phyloP scores from a whole-genome alignment of 2,888 invertebrate genomes.

The Acronicta aceris region DNA sequence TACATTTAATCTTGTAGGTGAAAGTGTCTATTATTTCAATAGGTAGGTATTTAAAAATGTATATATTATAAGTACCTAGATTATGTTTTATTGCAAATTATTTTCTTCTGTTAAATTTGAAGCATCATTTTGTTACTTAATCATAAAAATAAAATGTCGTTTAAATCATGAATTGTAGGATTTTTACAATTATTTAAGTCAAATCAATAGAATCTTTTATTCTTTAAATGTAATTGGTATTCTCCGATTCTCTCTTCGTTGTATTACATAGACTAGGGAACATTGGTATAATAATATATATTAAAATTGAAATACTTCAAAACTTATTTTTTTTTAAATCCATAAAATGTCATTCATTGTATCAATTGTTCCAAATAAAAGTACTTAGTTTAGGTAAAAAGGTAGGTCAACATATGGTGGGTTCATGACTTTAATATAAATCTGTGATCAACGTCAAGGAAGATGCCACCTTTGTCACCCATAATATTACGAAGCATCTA shows the following conservation, averaged over 20 bases:
- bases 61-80: too few relatives aligned
- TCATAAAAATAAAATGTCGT: too few relatives aligned
- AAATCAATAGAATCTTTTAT: background rate
- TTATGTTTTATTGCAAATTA: slow-evolving; percentile 35
- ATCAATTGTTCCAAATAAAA: too few relatives aligned
- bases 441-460: background rate
- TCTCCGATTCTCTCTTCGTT: slow-evolving; percentile 3
- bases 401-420: too few relatives aligned
- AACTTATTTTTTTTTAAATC: too few relatives aligned
- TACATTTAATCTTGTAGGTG: slow-evolving; percentile 11
- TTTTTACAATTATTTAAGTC: background rate
- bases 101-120: slow-evolving; percentile 19
- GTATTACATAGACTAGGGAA: slow-evolving; percentile 22
- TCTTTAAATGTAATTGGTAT: slow-evolving; percentile 1
- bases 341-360: too few relatives aligned
- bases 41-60: too few relatives aligned
- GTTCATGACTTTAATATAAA: too few relatives aligned
- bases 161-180: too few relatives aligned
- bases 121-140: slow-evolving; percentile 20
- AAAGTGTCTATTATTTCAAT: slow-evolving; percentile 35
- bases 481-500: background rate
- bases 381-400: too few relatives aligned
- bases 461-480: background rate
- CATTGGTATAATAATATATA: slow-evolving; percentile 6
- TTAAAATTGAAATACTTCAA: too few relatives aligned